phyloP scores from a whole-genome alignment of 2,888 invertebrate genomes.

The Andrena marginata region DNA sequence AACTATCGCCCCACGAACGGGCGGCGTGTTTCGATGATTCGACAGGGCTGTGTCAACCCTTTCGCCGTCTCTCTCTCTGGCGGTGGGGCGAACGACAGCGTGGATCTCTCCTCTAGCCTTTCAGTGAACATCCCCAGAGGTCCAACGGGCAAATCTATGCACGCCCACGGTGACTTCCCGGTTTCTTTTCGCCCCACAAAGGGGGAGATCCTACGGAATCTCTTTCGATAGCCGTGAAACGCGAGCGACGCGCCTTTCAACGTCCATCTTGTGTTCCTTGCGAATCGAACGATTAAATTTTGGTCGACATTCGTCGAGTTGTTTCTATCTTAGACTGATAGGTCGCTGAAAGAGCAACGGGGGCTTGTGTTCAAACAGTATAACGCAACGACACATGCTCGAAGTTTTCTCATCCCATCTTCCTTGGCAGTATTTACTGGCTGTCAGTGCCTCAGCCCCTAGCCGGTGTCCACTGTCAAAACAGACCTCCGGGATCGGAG shows the following conservation, averaged over 20 bases:
- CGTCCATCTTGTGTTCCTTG: too few species aligned
- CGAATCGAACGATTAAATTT: too few species aligned
- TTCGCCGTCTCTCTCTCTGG: not conserved
- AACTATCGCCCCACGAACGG: conserved; percentile 45
- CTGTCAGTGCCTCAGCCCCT: not conserved
- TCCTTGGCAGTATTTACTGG: not conserved
- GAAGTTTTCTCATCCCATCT: too few species aligned
- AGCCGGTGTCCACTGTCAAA: conserved; percentile 31
- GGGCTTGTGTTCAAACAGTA: too few species aligned
- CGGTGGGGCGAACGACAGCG: conserved; percentile 19
- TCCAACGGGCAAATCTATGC: conserved; percentile 25
- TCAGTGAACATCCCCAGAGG: not conserved
- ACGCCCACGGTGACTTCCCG: conserved; percentile 49
- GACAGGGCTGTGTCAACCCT: conserved; percentile 59
- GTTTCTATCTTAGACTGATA: too few species aligned
- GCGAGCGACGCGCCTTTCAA: not conserved
- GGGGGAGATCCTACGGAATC: conserved; percentile 1
- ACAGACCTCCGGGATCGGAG: conserved; percentile 29
- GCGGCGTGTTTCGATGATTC: conserved; percentile 60
- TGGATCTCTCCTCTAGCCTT: not conserved
- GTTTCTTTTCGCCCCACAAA: not conserved
- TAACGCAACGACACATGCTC: too few species aligned
- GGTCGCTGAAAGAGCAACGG: too few species aligned
- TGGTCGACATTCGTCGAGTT: too few species aligned
- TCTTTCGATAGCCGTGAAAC: conserved; percentile 9